Evolutionary conservation across 1,140 invertebrate species (phyloP), one percentile per base, ranked within the genome.

Genomic region (Psix sp.): DNA sequence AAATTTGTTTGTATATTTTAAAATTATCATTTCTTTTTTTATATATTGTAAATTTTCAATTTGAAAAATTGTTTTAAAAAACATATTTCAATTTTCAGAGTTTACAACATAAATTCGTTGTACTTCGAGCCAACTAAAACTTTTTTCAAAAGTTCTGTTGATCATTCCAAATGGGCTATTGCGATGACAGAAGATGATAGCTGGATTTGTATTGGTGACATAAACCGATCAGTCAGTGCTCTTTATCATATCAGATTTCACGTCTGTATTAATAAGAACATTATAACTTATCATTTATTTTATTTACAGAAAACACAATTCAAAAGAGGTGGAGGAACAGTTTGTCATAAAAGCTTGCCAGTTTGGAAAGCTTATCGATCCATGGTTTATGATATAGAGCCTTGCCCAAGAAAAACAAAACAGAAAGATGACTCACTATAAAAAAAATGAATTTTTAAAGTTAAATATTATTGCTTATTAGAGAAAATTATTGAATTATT

Each of bases 111-210:
- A 14, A 81, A 91, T 68, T 86, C 89, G 0, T 84, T 93, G 6
- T 83, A 87, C 56, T 86, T 92, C 13, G 75, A 84, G 0, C 80
- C 85, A 6, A 84, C 88, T 1, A 84, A 90, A 48, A 88, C 92
- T 38, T 82, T 87, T 15, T 97, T 96, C 80, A 89, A 89, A n/a
- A 92, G 91, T 1, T 90, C 91, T 15, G 88, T 90, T 35, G 96
- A 98, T 86, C 97, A 98, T 85, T 95, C 95, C 0, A 98, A 98
- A 85, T 98, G 96, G 96, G 93, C 94, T 0, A 91, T 97, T 86
- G 87, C 54, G 5, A 39, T 0, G 84, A 88, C 62, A 85, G 87
- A 45, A 80, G 82, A 79, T 82, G 86, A 75, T 81, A 86, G 26
- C 36, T 96, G 94, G 93, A 90, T 93, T 54, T 98, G 97, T 82